Conservation (phyloP, 2,888 invertebrate genomes). For the Entomobrya proxima region DNA sequence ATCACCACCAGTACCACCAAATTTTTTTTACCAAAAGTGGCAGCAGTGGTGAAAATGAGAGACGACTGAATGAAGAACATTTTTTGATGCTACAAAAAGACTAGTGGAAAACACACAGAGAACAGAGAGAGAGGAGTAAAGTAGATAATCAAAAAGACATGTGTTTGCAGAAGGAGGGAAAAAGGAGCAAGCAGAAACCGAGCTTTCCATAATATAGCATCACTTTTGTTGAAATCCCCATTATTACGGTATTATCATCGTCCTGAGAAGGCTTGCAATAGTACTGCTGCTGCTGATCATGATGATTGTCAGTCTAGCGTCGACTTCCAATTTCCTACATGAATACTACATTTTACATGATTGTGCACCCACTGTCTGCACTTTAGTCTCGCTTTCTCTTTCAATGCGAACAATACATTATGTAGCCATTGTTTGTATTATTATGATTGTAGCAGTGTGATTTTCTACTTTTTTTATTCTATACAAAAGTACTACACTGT, state of each 20-base stretch:
- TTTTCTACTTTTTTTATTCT: background rate
- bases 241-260: conserved; percentile 38
- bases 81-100: background rate
- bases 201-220: conserved; percentile 32
- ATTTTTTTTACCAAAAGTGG: background rate
- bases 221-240: conserved; percentile 22
- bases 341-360: conserved; percentile 40
- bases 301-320: conserved; percentile 36
- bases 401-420: conserved; percentile 2
- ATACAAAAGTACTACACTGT: background rate
- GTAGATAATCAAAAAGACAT: conserved; percentile 43
- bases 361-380: conserved; percentile 4
- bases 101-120: background rate
- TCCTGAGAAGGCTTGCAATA: conserved; percentile 7
- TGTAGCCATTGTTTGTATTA: conserved; percentile 26
- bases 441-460: background rate
- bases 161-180: conserved; percentile 38
- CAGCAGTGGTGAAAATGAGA: background rate
- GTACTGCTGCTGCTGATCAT: conserved; percentile 9
- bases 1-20: background rate
- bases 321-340: conserved; percentile 44
- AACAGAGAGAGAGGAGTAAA: conserved; percentile 15
- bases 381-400: conserved; percentile 9
- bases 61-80: background rate
- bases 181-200: conserved; percentile 13